Base-by-base conservation (phyloP, 1,140 invertebrate genomes). In the Ceratosolen fusciceps region DNA sequence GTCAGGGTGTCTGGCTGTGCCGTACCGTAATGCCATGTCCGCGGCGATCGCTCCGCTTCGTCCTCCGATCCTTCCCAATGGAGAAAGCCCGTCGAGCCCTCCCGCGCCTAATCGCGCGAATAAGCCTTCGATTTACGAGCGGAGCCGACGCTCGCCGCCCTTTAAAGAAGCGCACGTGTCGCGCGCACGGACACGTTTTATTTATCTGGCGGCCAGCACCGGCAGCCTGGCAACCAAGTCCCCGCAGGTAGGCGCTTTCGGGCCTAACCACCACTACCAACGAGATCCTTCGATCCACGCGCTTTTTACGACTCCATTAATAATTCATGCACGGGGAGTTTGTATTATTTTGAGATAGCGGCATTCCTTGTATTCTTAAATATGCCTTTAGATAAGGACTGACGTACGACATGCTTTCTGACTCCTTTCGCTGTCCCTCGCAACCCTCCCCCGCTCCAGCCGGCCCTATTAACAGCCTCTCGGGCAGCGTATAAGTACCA, bases 91-190 rank as follows among this genome's bases (percentile, higher is more conserved):
- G n/a, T n/a, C n/a, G n/a, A n/a, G n/a, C n/a, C n/a, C n/a, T n/a
- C n/a, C n/a, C n/a, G 31, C 24, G 67, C 24, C 77, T 76, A 80
- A 80, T 80, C 79, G 74, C 67, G 31, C 31, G 79, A 52, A 76
- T 73, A 74, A 80, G 74, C 67, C 73, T 73, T 80, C 79, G 74
- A 80, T 80, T 80, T 80, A 80, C 34, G 74, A 77, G 49, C 52
- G 3, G 67, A 56, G 75, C 77, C 65, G 79, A 80, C 56, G 67
- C 39, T 21, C n/a, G 52, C 39, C 43, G 37, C 2, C 24, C 49
- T 80, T 58, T 74, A 58, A 70, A 75, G 65, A 74, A 79, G 58
- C 16, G 60, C 58, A 31, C 19, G 34, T 71, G 34, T 71, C 49
- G 49, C 52, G 49, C 26, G 26, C 37, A 29, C 34, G 43, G 37